Evolutionary conservation across 2,113 vertebrate genomes (phyloP).

Genomic region (Myotis davidii): DNA sequence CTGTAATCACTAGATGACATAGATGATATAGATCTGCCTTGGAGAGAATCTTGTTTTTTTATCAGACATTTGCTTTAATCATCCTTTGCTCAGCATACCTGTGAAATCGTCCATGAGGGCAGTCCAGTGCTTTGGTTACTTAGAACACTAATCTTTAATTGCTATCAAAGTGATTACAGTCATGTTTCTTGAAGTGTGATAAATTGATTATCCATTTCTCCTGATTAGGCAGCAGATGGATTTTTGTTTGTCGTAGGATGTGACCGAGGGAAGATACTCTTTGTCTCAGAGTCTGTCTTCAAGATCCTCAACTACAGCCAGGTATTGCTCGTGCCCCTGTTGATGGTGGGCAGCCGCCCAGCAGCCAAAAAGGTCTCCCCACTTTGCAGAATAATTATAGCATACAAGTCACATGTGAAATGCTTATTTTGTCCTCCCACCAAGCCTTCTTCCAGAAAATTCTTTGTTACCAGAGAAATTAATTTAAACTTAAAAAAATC

Average conservation of each 20-base stretch:
- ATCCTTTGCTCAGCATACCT: not conserved
- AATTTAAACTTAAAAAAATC: conserved; percentile 1
- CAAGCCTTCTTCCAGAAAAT: conserved; percentile 10
- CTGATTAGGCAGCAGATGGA: conserved; percentile 95
- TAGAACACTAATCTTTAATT: conserved; percentile 52
- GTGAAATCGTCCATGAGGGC: not conserved
- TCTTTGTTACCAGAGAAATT: conserved; percentile 1
- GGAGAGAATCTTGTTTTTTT: not conserved
- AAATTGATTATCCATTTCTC: conserved; percentile 74
- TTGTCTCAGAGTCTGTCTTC: conserved; percentile 99
- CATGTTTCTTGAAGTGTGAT: conserved; percentile 61
- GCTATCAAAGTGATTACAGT: conserved; percentile 33
- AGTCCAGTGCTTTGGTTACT: not conserved
- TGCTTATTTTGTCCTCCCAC: not conserved
- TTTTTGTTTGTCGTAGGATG: conserved; percentile 99
- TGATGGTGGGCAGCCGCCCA: not conserved
- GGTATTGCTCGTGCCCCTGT: conserved; percentile 82
- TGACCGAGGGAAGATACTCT: conserved; percentile 98
- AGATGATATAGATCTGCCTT: not conserved
- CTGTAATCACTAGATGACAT: not conserved
- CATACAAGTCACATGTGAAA: not conserved
- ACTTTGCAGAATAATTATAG: not conserved
- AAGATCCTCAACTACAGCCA: conserved; percentile 99
- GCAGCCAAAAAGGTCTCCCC: not conserved
- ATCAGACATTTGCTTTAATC: not conserved